Evolutionary conservation across 2,888 invertebrate genomes (phyloP).

Genomic region (Orgyia antiqua): DNA sequence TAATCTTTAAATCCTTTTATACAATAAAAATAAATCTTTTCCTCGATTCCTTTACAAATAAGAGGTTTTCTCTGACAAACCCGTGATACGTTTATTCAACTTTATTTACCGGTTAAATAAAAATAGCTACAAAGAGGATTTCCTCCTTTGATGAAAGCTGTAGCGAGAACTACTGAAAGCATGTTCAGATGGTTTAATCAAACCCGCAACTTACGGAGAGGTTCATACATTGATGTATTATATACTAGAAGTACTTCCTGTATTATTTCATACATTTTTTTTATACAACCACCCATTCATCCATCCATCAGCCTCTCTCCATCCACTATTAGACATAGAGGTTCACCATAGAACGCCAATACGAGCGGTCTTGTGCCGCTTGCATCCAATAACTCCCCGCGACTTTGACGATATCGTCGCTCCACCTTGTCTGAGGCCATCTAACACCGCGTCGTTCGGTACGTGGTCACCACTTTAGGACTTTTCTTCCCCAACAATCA

Average conservation of each 20-base stretch:
- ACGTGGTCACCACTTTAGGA: too few relatives aligned
- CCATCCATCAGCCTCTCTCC: too few relatives aligned
- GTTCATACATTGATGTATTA: conserved; percentile 11
- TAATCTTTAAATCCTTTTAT: not conserved
- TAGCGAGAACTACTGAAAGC: conserved; percentile 16
- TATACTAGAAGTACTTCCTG: conserved; percentile 11
- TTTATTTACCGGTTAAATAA: conserved; percentile 20
- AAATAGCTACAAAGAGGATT: conserved; percentile 19
- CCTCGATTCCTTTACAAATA: not conserved
- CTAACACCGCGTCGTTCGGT: too few relatives aligned
- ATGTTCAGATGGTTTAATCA: conserved; percentile 29
- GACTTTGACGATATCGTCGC: too few relatives aligned
- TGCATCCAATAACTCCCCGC: too few relatives aligned
- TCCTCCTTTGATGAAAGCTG: conserved; percentile 21
- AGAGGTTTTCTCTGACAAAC: not conserved
- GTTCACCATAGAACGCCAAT: too few relatives aligned
- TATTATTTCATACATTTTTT: too few relatives aligned
- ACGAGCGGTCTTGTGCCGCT: too few relatives aligned
- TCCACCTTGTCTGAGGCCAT: too few relatives aligned
- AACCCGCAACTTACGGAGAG: conserved; percentile 23
- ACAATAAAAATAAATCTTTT: conserved; percentile 1
- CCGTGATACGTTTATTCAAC: conserved; percentile 3
- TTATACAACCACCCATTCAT: too few relatives aligned
- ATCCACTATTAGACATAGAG: too few relatives aligned
- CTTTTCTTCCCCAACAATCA: too few relatives aligned